A percentile compares a stretch with the other conserved stretches of the same genome.
Evolutionary conservation across 2,888 invertebrate species (phyloP).

Genomic region (Brachyopa scutellaris): DNA sequence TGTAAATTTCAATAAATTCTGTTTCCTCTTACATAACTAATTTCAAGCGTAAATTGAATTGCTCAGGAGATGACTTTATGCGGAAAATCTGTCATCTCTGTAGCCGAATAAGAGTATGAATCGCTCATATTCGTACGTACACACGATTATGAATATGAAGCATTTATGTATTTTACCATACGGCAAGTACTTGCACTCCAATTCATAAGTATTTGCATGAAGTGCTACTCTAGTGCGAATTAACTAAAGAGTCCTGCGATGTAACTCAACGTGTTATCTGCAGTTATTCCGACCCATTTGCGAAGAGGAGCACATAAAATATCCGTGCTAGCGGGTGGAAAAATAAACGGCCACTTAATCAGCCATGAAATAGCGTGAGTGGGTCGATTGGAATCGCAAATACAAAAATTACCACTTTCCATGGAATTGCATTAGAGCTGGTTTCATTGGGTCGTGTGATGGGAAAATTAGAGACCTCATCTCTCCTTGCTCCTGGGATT

Average conservation of each 20-base stretch:
- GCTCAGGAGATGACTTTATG: conserved; percentile 37
- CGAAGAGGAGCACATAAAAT: conserved; percentile 5
- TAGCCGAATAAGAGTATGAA: conserved; percentile 2
- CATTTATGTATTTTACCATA: background rate
- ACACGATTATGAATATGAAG: background rate
- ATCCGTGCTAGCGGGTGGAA: conserved; percentile 42
- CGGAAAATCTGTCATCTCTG: background rate
- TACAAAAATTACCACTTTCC: conserved; percentile 67
- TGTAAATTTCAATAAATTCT: conserved; percentile 53
- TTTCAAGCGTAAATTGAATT: conserved; percentile 67
- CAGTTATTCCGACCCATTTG: conserved; percentile 36
- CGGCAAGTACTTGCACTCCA: background rate
- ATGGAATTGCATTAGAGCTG: conserved; percentile 57
- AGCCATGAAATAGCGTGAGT: conserved; percentile 61
- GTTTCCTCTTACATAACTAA: conserved; percentile 58
- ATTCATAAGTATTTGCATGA: conserved; percentile 54
- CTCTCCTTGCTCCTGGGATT: too few species aligned
- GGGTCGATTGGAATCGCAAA: conserved; percentile 60
- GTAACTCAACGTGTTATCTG: conserved; percentile 44
- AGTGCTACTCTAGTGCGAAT: conserved; percentile 55
- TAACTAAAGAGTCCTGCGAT: conserved; percentile 63
- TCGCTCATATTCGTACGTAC: conserved; percentile 3
- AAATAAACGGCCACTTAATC: conserved; percentile 60
- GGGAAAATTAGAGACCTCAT: conserved; percentile 3
- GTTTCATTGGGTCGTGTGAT: conserved; percentile 23